These are phyloP conservation scores for Dermatophagoides farinae DNA, from an alignment of 1,140 invertebrate species.

Conservation along the genomic window DNA sequence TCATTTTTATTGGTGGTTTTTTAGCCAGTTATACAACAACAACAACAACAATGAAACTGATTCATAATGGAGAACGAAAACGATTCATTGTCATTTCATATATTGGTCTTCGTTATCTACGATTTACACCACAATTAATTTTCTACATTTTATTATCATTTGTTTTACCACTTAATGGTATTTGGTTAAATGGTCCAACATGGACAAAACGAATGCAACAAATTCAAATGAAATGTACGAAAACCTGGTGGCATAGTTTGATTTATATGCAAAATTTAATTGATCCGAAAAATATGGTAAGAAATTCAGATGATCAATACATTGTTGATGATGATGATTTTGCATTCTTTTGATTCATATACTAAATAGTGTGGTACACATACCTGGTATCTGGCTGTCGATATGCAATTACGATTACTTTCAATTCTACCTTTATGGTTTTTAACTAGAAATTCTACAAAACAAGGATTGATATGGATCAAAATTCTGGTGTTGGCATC, in stretches of 20 bases:
- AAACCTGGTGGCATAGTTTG: not conserved
- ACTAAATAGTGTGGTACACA: conserved; percentile 28
- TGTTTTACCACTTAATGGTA: not conserved
- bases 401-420: conserved; percentile 30
- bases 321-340: too few relatives aligned
- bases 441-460: not conserved
- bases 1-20: too few relatives aligned
- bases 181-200: not conserved
- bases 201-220: not conserved
- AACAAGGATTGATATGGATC: not conserved
- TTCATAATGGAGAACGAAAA: not conserved
- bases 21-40: too few relatives aligned
- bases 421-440: conserved; percentile 21
- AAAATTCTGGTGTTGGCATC: not conserved
- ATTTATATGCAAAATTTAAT: not conserved
- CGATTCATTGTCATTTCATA: not conserved
- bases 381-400: conserved; percentile 30
- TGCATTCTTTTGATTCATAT: too few relatives aligned
- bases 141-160: not conserved
- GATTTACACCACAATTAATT: not conserved
- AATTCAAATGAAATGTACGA: not conserved
- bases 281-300: conserved; percentile 22
- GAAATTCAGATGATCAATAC: too few relatives aligned
- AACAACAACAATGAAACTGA: too few relatives aligned
- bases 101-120: not conserved